Percentiles rank a stretch among this genome's conserved stretches.
phyloP scores from a whole-genome alignment of 2,797 vertebrate genomes.

The Girardinus metallicus region DNA sequence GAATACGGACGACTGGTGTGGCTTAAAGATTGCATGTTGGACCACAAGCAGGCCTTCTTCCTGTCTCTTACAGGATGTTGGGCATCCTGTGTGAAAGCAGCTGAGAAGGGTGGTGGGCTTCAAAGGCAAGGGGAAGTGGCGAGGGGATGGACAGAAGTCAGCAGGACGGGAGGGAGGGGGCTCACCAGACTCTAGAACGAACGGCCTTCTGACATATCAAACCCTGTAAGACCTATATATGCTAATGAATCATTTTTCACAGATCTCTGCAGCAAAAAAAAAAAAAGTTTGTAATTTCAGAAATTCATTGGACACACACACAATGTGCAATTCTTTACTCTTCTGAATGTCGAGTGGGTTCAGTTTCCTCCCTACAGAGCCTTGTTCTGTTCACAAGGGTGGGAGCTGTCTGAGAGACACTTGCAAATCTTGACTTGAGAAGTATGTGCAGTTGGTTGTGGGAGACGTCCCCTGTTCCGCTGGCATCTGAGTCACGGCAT shows the following conservation, averaged over 20 bases:
- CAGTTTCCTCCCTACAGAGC: conserved; percentile 50
- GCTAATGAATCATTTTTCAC: not conserved
- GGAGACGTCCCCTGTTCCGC: conserved; percentile 73
- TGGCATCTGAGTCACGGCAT: conserved; percentile 76
- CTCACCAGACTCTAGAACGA: conserved; percentile 32
- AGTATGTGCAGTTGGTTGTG: conserved; percentile 82
- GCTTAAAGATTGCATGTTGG: conserved; percentile 50
- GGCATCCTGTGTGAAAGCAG: conserved; percentile 77
- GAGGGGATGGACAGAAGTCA: conserved; percentile 65
- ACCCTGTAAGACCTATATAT: not conserved
- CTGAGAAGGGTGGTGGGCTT: conserved; percentile 61
- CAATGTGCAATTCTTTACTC: conserved; percentile 29
- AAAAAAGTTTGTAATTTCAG: conserved; percentile 23
- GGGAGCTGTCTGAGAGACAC: conserved; percentile 64
- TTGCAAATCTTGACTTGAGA: conserved; percentile 80
- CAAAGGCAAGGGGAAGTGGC: conserved; percentile 79
- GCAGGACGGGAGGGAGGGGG: conserved; percentile 53
- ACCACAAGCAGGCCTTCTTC: conserved; percentile 58
- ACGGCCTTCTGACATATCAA: conserved; percentile 14
- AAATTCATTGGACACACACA: conserved; percentile 4
- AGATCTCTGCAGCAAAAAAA: not conserved
- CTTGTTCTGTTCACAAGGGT: conserved; percentile 62
- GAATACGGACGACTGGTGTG: conserved; percentile 46
- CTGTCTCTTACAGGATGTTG: conserved; percentile 79
- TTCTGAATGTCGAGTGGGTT: conserved; percentile 30